A percentile compares a stretch with the other conserved stretches of the same genome.
Conservation (phyloP, 2,797 vertebrate genomes). For the Chelmon rostratus region DNA sequence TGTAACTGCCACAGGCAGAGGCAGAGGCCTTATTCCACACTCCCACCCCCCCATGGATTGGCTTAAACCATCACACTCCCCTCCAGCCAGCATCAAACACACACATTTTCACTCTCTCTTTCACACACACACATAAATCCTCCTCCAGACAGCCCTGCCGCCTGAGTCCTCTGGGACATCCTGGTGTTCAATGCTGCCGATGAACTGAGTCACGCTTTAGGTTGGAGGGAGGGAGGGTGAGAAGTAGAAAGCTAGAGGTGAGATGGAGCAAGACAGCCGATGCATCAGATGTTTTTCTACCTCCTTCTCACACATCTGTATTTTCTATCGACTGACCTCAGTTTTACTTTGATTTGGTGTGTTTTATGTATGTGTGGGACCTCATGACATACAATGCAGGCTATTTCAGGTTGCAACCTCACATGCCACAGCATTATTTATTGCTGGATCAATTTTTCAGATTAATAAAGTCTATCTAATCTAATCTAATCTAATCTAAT, state of each 20-base stretch:
- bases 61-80: conserved; percentile 47
- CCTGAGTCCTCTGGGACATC: conserved; percentile 57
- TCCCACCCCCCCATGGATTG: conserved; percentile 34
- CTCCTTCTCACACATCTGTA: neutral
- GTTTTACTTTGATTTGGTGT: neutral
- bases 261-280: conserved; percentile 1
- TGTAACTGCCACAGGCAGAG: conserved; percentile 50
- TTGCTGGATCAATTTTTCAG: too few relatives aligned
- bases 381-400: neutral
- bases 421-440: neutral
- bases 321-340: neutral
- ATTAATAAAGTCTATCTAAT: too few relatives aligned
- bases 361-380: neutral
- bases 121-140: conserved; percentile 30
- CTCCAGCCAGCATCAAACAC: conserved; percentile 33
- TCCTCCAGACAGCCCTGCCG: conserved; percentile 52
- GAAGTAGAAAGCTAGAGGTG: conserved; percentile 35
- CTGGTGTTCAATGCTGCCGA: conserved; percentile 46
- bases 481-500: too few relatives aligned
- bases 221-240: conserved; percentile 43
- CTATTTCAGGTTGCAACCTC: neutral
- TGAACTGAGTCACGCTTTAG: conserved; percentile 58
- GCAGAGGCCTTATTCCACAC: conserved; percentile 39
- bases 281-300: conserved; percentile 13
- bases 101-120: conserved; percentile 7